Evolutionary conservation across 2,888 invertebrate genomes (phyloP), one percentile per base, ranked within the genome.

Genomic region (Clunio marinus): DNA sequence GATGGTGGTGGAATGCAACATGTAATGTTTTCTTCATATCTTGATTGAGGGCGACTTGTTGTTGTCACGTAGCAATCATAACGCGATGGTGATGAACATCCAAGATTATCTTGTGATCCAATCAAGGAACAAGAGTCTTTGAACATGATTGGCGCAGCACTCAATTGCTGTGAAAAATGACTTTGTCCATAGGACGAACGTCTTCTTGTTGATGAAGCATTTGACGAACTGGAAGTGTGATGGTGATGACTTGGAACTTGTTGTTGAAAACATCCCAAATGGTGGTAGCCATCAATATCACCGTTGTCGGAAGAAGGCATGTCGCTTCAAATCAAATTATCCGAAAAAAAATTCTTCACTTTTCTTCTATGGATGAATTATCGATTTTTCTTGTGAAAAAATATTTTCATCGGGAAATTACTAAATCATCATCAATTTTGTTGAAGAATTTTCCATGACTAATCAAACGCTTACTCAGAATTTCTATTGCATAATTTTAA

Each of bases 1-100:
- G 79, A 79, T 8, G 79, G 79, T 7, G 79, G 79, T 1, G 79
- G 78, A 35, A 77, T 70, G 57, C 77, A 76, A 51, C 77, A 76
- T 13, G 73, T 72, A 8, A 74, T 71, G 0, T 73, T 70, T 63
- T 79, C 79, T 35, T 78, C 77, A 70, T 73, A 76, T 37, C 73
- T 22, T 15, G 32, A 41, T 10, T 57, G 68, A 2, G 41, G 58
- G 15, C 68, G 41, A 27, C 25, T 45, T n/a, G 57, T 25, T 13
- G 25, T 25, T 8, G 41, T 24, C 2, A 63, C 37, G 28, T 68
- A 68, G 27, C 68, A 58, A 58, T 68, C 68, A 27, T 58, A 68
- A 7, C 55, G 37, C 13, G 68, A 68, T 35, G 68, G 68, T 3
- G 63, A 45, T 20, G 68, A 58, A 32, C 58, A 57, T 5, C 58